Conservation (phyloP, 2,797 vertebrate genomes). For the Lagorchestes hirsutus region DNA sequence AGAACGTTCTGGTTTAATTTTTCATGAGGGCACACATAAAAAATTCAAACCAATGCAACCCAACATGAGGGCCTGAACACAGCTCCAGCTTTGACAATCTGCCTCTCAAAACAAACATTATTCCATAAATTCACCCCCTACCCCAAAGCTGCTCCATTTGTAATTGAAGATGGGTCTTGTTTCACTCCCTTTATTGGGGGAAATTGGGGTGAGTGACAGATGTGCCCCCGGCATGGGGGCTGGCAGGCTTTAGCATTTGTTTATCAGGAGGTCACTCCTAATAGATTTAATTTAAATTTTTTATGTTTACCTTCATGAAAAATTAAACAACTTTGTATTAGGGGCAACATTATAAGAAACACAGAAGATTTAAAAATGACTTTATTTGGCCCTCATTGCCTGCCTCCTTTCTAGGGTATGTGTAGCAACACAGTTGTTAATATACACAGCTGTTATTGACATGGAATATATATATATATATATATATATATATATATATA, state of each 20-base stretch:
- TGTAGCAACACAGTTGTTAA: fast-evolving
- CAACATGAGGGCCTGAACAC: slow-evolving; percentile 21
- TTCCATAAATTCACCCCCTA: neutral
- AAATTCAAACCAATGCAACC: slow-evolving; percentile 70
- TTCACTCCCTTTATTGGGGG: fast-evolving
- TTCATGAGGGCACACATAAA: slow-evolving; percentile 77
- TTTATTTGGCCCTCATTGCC: fast-evolving
- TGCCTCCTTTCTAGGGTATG: fast-evolving
- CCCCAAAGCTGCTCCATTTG: neutral
- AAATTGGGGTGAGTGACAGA: neutral
- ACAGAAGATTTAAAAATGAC: neutral
- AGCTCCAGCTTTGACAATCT: slow-evolving; percentile 25
- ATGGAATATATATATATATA: too few relatives aligned
- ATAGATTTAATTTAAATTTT: slow-evolving; percentile 80
- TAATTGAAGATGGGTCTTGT: neutral
- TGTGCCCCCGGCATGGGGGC: neutral
- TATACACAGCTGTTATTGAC: neutral
- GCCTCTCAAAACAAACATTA: slow-evolving; percentile 1
- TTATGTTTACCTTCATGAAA: slow-evolving; percentile 80
- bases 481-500: too few relatives aligned
- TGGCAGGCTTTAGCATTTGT: slow-evolving; percentile 45
- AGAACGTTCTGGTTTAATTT: slow-evolving; percentile 69
- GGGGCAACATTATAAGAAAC: slow-evolving; percentile 46
- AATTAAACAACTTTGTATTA: slow-evolving; percentile 69
- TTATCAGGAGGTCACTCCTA: slow-evolving; percentile 70